Percentiles rank a stretch among this genome's conserved stretches.
phyloP scores from a whole-genome alignment of 2,888 invertebrate genomes.

The Clostera curtula region DNA sequence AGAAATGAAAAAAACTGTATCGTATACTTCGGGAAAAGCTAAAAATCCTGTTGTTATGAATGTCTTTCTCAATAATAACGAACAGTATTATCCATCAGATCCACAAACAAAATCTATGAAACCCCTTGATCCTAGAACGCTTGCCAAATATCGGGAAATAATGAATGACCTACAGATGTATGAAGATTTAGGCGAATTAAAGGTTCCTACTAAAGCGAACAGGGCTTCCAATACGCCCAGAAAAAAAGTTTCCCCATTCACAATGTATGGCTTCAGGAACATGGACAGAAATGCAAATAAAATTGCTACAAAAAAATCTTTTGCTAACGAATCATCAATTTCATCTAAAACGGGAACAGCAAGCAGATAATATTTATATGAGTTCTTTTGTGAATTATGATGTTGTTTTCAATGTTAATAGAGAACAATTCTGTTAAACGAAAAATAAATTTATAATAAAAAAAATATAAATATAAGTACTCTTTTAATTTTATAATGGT shows the following conservation, averaged over 20 bases:
- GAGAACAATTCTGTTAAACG: no score
- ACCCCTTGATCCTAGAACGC: constrained; percentile 32
- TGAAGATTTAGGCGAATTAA: constrained; percentile 40
- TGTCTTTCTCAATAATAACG: constrained; percentile 34
- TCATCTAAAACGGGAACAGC: constrained; percentile 6
- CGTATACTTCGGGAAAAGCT: constrained; percentile 21
- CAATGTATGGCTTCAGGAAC: constrained; percentile 9
- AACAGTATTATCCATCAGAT: constrained; percentile 18
- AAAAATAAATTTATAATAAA: no score
- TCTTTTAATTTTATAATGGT: no score
- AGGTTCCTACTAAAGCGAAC: constrained; percentile 39
- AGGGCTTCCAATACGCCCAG: constrained; percentile 53
- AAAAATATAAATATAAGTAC: no score
- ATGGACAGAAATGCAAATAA: constrained; percentile 6
- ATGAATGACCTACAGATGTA: constrained; percentile 46
- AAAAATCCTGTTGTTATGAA: constrained; percentile 43
- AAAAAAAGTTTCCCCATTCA: constrained; percentile 29
- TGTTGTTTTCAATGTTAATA: no score
- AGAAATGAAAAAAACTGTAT: constrained; percentile 21
- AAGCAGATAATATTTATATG: constrained; percentile 2
- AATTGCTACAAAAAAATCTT: constrained; percentile 11
- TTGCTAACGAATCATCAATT: constrained; percentile 11
- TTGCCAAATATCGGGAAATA: constrained; percentile 51
- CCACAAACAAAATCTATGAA: constrained; percentile 11
- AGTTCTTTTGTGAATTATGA: no score